A percentile compares a stretch with the other conserved stretches of the same genome.
Evolutionary conservation across 1,140 invertebrate genomes (phyloP).

Genomic region (Drosophila rhopaloa): DNA sequence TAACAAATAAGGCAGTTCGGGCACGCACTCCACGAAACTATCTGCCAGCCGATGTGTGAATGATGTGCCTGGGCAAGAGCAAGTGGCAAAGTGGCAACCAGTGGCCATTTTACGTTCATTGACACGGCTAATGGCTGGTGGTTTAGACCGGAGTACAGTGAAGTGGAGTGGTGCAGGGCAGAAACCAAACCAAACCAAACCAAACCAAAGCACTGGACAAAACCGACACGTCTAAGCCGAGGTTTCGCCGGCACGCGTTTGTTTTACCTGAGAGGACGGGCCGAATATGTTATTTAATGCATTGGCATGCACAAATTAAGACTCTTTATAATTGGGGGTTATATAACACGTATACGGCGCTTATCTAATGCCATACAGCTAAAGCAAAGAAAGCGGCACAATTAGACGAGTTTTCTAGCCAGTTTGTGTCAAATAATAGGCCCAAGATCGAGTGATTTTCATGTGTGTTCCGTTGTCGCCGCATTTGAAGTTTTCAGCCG

Average conservation of each 20-base stretch:
- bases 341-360: conserved; percentile 61
- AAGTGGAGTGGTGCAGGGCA: conserved; percentile 18
- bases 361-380: conserved; percentile 73
- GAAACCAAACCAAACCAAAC: conserved; percentile 8
- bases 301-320: conserved; percentile 66
- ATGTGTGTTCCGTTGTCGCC: conserved; percentile 21
- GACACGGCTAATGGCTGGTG: conserved; percentile 58
- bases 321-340: conserved; percentile 79
- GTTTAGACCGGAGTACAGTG: conserved; percentile 5
- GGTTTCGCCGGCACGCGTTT: conserved; percentile 69
- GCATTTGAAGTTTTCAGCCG: conserved; percentile 24
- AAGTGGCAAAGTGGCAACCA: conserved; percentile 31
- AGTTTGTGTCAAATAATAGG: conserved; percentile 50
- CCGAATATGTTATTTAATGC: conserved; percentile 74
- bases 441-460: conserved; percentile 38
- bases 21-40: conserved; percentile 58
- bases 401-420: conserved; percentile 67
- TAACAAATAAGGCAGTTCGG: conserved; percentile 57
- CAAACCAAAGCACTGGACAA: background rate
- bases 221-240: conserved; percentile 24
- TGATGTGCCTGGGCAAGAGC: conserved; percentile 36
- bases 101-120: conserved; percentile 77
- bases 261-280: conserved; percentile 62
- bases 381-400: conserved; percentile 75
- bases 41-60: conserved; percentile 37